These are phyloP conservation scores for Amphipoea oculea DNA, from an alignment of 2,888 invertebrate species.

Conservation along the genomic window DNA sequence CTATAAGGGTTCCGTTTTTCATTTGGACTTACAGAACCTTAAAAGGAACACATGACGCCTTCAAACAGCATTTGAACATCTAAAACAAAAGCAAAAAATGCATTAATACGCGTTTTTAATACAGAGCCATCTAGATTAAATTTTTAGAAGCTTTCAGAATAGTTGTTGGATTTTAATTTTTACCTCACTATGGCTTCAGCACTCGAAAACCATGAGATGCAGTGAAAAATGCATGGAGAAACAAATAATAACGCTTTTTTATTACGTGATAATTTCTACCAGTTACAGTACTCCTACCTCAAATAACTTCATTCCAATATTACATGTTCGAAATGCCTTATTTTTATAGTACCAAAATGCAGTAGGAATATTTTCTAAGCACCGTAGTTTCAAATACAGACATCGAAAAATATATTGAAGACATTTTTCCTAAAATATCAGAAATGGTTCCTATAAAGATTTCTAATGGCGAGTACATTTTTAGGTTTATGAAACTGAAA, in stretches of 20 bases:
- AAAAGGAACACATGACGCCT: not conserved
- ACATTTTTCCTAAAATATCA: conserved; percentile 27
- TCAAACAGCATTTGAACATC: not conserved
- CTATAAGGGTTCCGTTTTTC: too few species aligned
- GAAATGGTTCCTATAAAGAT: conserved; percentile 37
- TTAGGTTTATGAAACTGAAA: conserved; percentile 48
- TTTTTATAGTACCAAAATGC: not conserved
- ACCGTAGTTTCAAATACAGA: not conserved
- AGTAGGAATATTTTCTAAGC: not conserved
- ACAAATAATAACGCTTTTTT: not conserved
- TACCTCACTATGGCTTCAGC: not conserved
- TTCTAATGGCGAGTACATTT: conserved; percentile 29
- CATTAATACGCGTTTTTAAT: not conserved
- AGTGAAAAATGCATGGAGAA: not conserved
- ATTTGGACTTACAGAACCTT: not conserved
- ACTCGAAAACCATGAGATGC: not conserved
- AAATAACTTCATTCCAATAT: not conserved
- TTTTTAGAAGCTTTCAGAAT: not conserved
- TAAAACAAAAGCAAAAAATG: not conserved
- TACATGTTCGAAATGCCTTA: not conserved
- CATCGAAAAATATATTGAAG: conserved; percentile 29
- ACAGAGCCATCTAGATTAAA: not conserved
- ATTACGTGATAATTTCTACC: not conserved
- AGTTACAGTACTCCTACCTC: not conserved
- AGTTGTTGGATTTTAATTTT: not conserved